phyloP scores from a whole-genome alignment of 2,113 vertebrate genomes.

The Lipotes vexillifer region DNA sequence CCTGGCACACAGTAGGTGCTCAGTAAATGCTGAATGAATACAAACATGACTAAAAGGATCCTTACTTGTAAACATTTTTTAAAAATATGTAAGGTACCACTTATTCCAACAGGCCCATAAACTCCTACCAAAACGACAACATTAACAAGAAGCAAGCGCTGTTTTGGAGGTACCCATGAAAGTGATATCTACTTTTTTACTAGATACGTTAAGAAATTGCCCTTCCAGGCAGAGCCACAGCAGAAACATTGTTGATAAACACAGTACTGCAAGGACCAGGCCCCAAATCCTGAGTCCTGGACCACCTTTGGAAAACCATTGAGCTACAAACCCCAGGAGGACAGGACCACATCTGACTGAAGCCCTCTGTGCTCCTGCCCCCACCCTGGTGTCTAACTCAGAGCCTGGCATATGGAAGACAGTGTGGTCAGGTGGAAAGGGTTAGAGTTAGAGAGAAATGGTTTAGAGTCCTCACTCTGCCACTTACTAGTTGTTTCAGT shows the following conservation, averaged over 20 bases:
- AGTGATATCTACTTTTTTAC: neutral
- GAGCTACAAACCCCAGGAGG: neutral
- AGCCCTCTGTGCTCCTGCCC: neutral
- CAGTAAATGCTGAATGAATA: neutral
- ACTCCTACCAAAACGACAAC: neutral
- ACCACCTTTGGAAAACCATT: neutral
- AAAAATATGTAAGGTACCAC: neutral
- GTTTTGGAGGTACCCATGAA: neutral
- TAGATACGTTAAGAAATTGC: conserved; percentile 29
- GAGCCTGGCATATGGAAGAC: neutral
- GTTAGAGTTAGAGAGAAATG: neutral
- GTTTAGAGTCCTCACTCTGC: neutral
- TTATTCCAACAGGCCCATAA: neutral
- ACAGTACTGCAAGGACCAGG: neutral
- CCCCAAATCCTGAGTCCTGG: neutral
- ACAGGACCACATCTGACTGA: neutral
- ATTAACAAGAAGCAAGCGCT: neutral
- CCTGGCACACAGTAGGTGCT: neutral
- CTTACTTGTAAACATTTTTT: neutral
- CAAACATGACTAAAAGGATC: neutral
- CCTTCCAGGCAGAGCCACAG: neutral
- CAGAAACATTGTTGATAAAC: neutral
- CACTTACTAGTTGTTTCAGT: neutral
- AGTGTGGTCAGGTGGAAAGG: neutral
- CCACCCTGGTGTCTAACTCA: neutral